These are phyloP conservation scores for Onychostruthus taczanowskii DNA, from an alignment of 2,113 vertebrate species.

Conservation along the genomic window DNA sequence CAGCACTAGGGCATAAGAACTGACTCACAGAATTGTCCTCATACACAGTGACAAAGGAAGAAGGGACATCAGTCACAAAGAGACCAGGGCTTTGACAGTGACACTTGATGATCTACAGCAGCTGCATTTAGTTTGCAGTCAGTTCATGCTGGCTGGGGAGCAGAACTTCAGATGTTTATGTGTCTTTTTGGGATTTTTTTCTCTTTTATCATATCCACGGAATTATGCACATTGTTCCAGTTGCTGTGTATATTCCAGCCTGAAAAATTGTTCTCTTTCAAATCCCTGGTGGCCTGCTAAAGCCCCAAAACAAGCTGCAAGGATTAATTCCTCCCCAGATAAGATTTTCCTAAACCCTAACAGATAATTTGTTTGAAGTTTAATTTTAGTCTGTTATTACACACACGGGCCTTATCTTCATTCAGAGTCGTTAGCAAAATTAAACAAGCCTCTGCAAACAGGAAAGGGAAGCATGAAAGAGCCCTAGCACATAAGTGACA, in stretches of 20 bases:
- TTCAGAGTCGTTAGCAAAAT: constrained; percentile 66
- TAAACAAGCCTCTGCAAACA: constrained; percentile 56
- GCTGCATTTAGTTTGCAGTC: constrained; percentile 50
- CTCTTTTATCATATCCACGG: background rate
- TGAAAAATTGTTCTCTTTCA: constrained; percentile 59
- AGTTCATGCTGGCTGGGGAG: background rate
- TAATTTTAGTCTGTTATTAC: constrained; percentile 74
- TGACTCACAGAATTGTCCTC: background rate
- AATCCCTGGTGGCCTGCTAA: constrained; percentile 22
- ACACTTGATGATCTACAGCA: constrained; percentile 58
- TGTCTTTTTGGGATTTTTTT: background rate
- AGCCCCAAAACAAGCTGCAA: constrained; percentile 60
- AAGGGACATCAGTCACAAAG: background rate
- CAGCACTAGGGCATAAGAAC: background rate
- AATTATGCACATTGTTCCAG: background rate
- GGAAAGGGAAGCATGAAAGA: background rate
- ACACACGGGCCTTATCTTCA: constrained; percentile 58
- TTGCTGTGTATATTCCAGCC: background rate
- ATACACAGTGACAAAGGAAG: background rate
- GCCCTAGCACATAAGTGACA: background rate
- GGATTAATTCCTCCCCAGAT: constrained; percentile 68
- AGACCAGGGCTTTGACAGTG: constrained; percentile 43
- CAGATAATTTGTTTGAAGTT: constrained; percentile 75
- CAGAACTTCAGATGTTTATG: constrained; percentile 36
- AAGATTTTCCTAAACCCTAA: constrained; percentile 64